Percentiles rank a stretch among this genome's conserved stretches.
These are phyloP conservation scores for Nasua narica DNA, from an alignment of 2,797 vertebrate species.

Conservation along the genomic window DNA sequence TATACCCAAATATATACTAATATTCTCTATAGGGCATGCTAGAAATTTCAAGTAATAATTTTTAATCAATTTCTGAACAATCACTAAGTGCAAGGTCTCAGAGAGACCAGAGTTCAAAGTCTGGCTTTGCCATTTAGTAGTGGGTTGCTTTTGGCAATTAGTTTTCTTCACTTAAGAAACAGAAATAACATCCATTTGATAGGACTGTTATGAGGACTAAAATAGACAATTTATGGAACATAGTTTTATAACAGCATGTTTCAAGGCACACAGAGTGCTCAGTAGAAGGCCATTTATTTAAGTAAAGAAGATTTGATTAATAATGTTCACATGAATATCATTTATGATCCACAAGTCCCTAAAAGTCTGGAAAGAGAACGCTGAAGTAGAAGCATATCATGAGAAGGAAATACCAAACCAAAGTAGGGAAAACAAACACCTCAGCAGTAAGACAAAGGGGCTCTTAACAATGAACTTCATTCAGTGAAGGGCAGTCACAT, in stretches of 20 bases:
- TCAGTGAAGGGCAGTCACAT: background rate
- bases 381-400: background rate
- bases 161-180: background rate
- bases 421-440: background rate
- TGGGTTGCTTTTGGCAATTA: background rate
- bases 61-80: conserved; percentile 6
- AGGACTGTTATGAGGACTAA: background rate
- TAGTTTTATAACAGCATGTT: background rate
- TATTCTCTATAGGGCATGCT: background rate
- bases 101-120: conserved; percentile 6
- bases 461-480: background rate
- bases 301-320: background rate
- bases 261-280: background rate
- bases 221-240: background rate
- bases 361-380: background rate
- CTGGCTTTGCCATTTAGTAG: background rate
- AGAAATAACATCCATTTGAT: background rate
- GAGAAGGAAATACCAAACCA: conserved; percentile 13
- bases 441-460: background rate
- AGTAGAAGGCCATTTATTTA: conserved; percentile 1
- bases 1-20: background rate
- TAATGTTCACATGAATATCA: background rate
- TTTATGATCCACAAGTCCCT: background rate
- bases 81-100: background rate
- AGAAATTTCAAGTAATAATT: background rate